These are phyloP conservation scores for Monochamus alternatus DNA, from an alignment of 2,888 invertebrate species.

Conservation along the genomic window DNA sequence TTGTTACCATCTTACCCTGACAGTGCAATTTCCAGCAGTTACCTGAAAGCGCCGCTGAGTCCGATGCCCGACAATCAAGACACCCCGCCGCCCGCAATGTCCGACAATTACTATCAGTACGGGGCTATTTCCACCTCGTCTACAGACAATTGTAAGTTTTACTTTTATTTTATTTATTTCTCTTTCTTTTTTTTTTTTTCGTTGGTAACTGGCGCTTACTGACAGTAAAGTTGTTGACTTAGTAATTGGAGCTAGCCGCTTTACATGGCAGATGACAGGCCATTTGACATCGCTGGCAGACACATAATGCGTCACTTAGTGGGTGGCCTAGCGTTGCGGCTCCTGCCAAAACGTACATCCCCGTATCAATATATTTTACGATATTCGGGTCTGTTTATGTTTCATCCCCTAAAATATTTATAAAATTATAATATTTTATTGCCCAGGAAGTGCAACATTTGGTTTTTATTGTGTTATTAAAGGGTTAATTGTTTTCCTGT, in stretches of 20 bases:
- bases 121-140: slow-evolving; percentile 63
- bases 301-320: slow-evolving; percentile 52
- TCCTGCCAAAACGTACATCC: slow-evolving; percentile 44
- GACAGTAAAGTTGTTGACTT: slow-evolving; percentile 58
- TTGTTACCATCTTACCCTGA: slow-evolving; percentile 65
- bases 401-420: slow-evolving; percentile 30
- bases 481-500: slow-evolving; percentile 18
- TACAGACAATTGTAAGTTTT: slow-evolving; percentile 68
- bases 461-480: slow-evolving; percentile 34
- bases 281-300: slow-evolving; percentile 46
- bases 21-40: slow-evolving; percentile 60
- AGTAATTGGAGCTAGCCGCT: slow-evolving; percentile 58
- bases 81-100: slow-evolving; percentile 65
- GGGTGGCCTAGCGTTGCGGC: slow-evolving; percentile 49
- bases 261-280: slow-evolving; percentile 55
- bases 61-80: slow-evolving; percentile 67
- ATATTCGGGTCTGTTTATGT: slow-evolving; percentile 28
- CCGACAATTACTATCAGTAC: slow-evolving; percentile 68
- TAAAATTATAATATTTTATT: slow-evolving; percentile 33
- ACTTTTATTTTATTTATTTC: slow-evolving; percentile 28
- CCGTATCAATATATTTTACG: slow-evolving; percentile 34
- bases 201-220: slow-evolving; percentile 55
- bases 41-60: slow-evolving; percentile 69
- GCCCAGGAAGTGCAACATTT: slow-evolving; percentile 31
- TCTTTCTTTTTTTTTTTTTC: no score